Evolutionary conservation across 2,797 vertebrate genomes (phyloP), one percentile per base, ranked within the genome.

Genomic region (Orientallactaga sibirica): DNA sequence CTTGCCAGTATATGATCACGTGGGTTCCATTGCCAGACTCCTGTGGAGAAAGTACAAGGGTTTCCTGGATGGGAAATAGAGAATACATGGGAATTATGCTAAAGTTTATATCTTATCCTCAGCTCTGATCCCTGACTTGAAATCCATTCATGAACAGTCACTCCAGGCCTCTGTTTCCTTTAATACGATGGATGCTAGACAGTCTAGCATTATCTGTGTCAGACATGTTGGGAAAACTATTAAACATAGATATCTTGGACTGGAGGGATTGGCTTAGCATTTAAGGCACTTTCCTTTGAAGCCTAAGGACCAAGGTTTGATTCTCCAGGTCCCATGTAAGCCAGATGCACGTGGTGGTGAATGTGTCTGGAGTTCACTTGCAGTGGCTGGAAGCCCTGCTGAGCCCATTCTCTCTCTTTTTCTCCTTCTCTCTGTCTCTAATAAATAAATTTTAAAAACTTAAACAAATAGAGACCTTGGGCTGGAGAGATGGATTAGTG

Each of bases 31-130:
- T 29, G 19, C 41, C 41, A 61, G 62, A 12, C 43, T 93, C 25
- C 48, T 75, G 48, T 77, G 43, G 82, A 94, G 62, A 95, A 88
- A 86, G 48, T 37, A 25, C 9, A 11, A 90, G 7, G 58, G 55
- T 87, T 8, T 68, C 33, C 9, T 73, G 92, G 43, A 66, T 8
- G 78, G 70, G 78, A 89, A 58, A 19, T 2, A 25, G 22, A 14
- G 33, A 33, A 33, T 41, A 25, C 55, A 33, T 62, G 18, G 67
- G 37, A 62, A 73, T 58, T 61, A 48, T 8, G 55, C 25, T 33
- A 3, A 67, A 86, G 62, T 68, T 71, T 43, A 0, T 18, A 7
- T 62, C 48, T 92, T 20, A 64, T 19, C 58, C 7, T 4, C 52
- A 15, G 29, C 27, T 12, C 61, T 48, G 68, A 19, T 2, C 1